Evolutionary conservation across 2,888 invertebrate genomes (phyloP).

Genomic region (Eueremaeus valkanovi): DNA sequence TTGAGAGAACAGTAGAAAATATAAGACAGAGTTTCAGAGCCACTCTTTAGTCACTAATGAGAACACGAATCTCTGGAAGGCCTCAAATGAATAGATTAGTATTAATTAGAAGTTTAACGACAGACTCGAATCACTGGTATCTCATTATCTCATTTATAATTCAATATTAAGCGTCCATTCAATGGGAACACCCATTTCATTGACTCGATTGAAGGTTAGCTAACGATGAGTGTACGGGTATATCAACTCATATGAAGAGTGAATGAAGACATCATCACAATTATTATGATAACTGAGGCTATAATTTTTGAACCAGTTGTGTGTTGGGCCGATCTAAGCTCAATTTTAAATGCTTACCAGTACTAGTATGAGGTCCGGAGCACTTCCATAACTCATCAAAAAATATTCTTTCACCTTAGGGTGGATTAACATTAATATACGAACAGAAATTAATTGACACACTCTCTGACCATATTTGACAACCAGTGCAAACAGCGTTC

Average conservation of each 20-base stretch:
- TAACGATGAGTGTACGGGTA: not conserved
- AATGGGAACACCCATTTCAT: not conserved
- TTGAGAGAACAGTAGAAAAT: too few species aligned
- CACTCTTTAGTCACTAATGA: not conserved
- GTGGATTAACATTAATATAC: constrained; percentile 8
- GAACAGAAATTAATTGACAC: not conserved
- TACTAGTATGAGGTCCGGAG: not conserved
- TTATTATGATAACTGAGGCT: constrained; percentile 16
- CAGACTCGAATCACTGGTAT: not conserved
- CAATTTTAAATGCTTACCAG: constrained; percentile 19
- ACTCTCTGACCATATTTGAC: constrained; percentile 2
- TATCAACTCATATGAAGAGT: too few species aligned
- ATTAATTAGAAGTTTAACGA: constrained; percentile 18
- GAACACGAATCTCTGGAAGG: not conserved
- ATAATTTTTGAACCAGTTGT: constrained; percentile 21
- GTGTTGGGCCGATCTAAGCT: not conserved
- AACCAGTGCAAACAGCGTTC: not conserved
- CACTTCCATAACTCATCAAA: constrained; percentile 1
- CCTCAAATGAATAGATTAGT: constrained; percentile 1
- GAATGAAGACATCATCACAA: constrained; percentile 12
- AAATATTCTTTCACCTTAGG: constrained; percentile 20
- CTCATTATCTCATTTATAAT: constrained; percentile 21
- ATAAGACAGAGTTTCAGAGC: too few species aligned
- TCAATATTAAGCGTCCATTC: not conserved
- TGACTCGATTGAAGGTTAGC: not conserved